phyloP scores from a whole-genome alignment of 2,113 vertebrate species.

The Scomber colias region DNA sequence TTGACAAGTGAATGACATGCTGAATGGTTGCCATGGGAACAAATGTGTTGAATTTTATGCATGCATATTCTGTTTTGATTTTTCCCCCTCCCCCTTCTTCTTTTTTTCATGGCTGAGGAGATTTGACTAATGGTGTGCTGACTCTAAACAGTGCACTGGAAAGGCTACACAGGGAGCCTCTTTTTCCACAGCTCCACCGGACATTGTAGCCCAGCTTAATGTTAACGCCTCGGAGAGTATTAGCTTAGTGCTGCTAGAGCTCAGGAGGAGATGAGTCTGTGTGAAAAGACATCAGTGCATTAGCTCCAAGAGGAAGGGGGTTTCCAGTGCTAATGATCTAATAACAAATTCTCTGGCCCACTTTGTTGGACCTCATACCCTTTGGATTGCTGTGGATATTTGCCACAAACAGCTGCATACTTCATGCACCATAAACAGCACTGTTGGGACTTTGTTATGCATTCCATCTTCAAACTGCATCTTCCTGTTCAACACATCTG shows the following conservation, averaged over 20 bases:
- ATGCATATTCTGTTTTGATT: slow-evolving; percentile 93
- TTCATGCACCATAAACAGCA: slow-evolving; percentile 37
- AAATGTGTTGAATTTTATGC: slow-evolving; percentile 99
- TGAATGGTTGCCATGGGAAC: slow-evolving; percentile 99
- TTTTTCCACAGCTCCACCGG: slow-evolving; percentile 60
- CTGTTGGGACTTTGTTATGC: slow-evolving; percentile 7
- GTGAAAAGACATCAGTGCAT: slow-evolving; percentile 66
- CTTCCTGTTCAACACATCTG: slow-evolving; percentile 14
- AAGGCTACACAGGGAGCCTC: slow-evolving; percentile 61
- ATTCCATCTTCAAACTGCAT: slow-evolving; percentile 4
- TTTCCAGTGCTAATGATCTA: slow-evolving; percentile 73
- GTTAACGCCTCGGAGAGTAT: slow-evolving; percentile 77
- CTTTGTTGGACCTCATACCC: slow-evolving; percentile 58
- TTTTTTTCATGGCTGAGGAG: slow-evolving; percentile 77
- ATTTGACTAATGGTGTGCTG: slow-evolving; percentile 84
- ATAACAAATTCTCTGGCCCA: slow-evolving; percentile 65
- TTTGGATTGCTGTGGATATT: slow-evolving; percentile 41
- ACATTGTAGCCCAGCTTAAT: slow-evolving; percentile 79
- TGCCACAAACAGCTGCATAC: slow-evolving; percentile 47
- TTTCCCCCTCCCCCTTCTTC: not conserved
- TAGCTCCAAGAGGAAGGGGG: slow-evolving; percentile 56
- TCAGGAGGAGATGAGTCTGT: slow-evolving; percentile 57
- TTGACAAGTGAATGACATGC: slow-evolving; percentile 99
- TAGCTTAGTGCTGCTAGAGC: slow-evolving; percentile 61
- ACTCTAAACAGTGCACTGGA: slow-evolving; percentile 75